Base-by-base conservation (phyloP, 2,797 vertebrate species). In the Pelobates cultripes region DNA sequence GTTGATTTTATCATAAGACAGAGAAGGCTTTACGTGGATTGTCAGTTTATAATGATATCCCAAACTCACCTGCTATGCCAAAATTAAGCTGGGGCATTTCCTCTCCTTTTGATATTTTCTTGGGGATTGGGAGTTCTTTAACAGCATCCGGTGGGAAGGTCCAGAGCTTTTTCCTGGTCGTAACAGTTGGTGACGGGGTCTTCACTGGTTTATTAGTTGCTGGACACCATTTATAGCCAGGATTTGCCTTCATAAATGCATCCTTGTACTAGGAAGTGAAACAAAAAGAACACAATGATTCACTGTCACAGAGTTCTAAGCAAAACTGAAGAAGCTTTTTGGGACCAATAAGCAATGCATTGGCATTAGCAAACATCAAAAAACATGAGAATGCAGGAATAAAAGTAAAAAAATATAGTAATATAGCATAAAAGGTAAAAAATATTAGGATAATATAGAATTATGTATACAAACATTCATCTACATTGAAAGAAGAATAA, bases 211-310 rank as follows among this genome's bases (percentile, higher is more conserved):
- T 98, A 92, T 96, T 99, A 88, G 96, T 98, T 77, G 97, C 94
- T 63, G 98, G 97, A 91, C 98, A 99, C 98, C 98, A 99, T 90
- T 97, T 99, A 90, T 99, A 99, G 81, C 97, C 98, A 10, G 98
- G 98, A 83, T 99, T 98, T 68, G 97, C 98, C 92, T 98, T 99
- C 97, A 99, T 98, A 87, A 99, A 99, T 43, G 98, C 98, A 90
- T 99, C 97, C 83, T 99, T 99, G 90, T 99, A 99, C 97, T 99
- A 88, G 77, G 92, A 92, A 78, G 88, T 81, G 86, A 87, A 70
- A 53, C 88, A 77, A 15, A 73, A 67, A 43, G 40, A 0, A 53
- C 4, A 43, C 41, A 70, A n/a, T 42, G 45, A 76, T 47, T n/a
- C 41, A 76, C 17, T 44, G 61, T 64, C 61, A 64, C n/a, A 14